Base-by-base conservation (phyloP, 2,888 invertebrate species). In the Hymenopus coronatus region DNA sequence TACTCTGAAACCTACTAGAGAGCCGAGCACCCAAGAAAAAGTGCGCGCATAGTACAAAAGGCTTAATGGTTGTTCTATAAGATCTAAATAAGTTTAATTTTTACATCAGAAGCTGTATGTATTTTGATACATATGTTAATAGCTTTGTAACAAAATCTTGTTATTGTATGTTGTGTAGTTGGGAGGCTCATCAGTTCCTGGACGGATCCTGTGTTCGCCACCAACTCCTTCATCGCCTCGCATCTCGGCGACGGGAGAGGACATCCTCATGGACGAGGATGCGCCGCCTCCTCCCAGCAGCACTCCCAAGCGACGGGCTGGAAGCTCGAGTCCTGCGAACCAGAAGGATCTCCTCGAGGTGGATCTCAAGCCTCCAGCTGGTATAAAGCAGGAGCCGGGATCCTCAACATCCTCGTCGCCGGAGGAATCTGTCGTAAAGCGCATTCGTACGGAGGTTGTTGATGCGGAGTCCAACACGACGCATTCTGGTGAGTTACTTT, bases 381-480 rank as follows among this genome's bases (percentile, higher is more conserved):
- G 91, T 25, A 91, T 91, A 92, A 96, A 96, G 92, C 95, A 96
- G 92, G 96, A 96, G 92, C 87, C 81, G 12, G 95, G 96, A 94
- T 96, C 96, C 91, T 70, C 54, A 20, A 94, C 94, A n/a, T 94
- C 95, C 90, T 94, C 94, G 6, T 96, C 96, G 30, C 95, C 95
- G 85, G 94, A 94, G 90, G 96, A 96, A 91, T 95, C 95, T 91
- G 93, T 94, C 84, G 94, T 95, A 91, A 97, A 97, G 93, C 97
- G 97, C 92, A 95, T 96, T 83, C 95, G 97, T 92, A 97, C 97
- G 88, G 97, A 97, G 93, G 96, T 97, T 81, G 97, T 96, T 90
- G 98, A 98, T 93, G 98, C 98, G 86, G 98, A 98, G 93, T 97
- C 97, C 70, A 98, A 98, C 93, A 98, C 98, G 89, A 96, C 97